Evolutionary conservation across 2,113 vertebrate species (phyloP).

Genomic region (Cisticola juncidis): DNA sequence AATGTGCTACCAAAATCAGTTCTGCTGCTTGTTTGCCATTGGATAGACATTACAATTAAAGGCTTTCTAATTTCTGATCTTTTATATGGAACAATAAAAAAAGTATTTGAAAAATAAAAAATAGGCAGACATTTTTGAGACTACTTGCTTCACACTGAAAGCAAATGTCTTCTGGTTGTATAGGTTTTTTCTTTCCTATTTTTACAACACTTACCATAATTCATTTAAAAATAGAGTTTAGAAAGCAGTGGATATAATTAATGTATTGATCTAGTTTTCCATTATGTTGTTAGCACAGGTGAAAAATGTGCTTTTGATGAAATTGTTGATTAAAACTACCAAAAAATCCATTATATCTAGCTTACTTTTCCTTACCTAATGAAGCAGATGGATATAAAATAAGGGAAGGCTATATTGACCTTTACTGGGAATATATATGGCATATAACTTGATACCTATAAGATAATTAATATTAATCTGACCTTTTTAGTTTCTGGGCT

Average conservation of each 20-base stretch:
- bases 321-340: constrained; percentile 74
- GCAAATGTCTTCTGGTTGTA: neutral
- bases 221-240: constrained; percentile 64
- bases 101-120: constrained; percentile 2
- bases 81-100: neutral
- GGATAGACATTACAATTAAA: neutral
- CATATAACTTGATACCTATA: constrained; percentile 51
- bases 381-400: constrained; percentile 56
- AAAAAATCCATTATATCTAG: constrained; percentile 64
- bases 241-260: constrained; percentile 72
- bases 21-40: neutral
- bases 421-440: constrained; percentile 48
- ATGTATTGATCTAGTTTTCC: constrained; percentile 72
- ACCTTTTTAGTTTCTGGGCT: constrained; percentile 32
- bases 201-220: constrained; percentile 55
- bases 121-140: neutral
- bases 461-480: constrained; percentile 65
- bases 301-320: constrained; percentile 73
- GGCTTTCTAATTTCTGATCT: neutral
- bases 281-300: constrained; percentile 73
- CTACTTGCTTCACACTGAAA: neutral
- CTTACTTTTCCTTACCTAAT: constrained; percentile 56
- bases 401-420: constrained; percentile 44
- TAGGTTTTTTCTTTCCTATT: constrained; percentile 29
- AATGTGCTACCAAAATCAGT: neutral